Conservation (phyloP, 2,888 invertebrate genomes). For the Meghimatium bilineatum region DNA sequence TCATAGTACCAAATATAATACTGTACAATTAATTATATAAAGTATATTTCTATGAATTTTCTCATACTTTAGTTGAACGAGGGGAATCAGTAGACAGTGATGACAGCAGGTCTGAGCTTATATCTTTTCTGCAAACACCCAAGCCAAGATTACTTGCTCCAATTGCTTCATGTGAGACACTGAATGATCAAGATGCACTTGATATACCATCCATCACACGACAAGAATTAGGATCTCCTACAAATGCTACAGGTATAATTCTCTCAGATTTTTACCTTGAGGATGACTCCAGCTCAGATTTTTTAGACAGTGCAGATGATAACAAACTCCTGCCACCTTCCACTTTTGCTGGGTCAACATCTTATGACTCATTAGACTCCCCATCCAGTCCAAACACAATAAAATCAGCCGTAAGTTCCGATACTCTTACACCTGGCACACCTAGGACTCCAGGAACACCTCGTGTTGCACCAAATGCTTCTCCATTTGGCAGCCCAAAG, state of each 20-base stretch:
- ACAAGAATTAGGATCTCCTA: conserved; percentile 56
- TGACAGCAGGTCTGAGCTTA: conserved; percentile 63
- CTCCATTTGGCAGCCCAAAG: conserved; percentile 66
- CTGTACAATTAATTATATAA: no score
- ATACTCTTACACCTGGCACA: conserved; percentile 73
- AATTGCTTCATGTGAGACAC: conserved; percentile 76
- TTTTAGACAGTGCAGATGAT: conserved; percentile 58
- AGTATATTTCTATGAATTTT: not conserved
- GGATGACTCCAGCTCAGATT: conserved; percentile 63
- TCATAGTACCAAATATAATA: no score
- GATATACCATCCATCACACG: conserved; percentile 67
- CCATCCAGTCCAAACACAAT: conserved; percentile 57
- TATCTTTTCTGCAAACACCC: conserved; percentile 62
- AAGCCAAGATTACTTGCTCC: conserved; percentile 74
- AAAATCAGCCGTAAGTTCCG: conserved; percentile 71
- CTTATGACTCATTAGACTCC: conserved; percentile 65
- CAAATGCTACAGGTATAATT: conserved; percentile 56
- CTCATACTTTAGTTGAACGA: conserved; percentile 53
- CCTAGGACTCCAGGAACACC: conserved; percentile 70
- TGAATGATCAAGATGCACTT: conserved; percentile 67
- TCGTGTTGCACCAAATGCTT: conserved; percentile 71
- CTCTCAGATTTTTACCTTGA: conserved; percentile 59
- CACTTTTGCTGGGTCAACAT: conserved; percentile 56
- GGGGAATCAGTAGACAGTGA: conserved; percentile 63
- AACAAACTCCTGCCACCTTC: conserved; percentile 59